phyloP scores from a whole-genome alignment of 1,140 invertebrate genomes.

The Drosophila miranda region DNA sequence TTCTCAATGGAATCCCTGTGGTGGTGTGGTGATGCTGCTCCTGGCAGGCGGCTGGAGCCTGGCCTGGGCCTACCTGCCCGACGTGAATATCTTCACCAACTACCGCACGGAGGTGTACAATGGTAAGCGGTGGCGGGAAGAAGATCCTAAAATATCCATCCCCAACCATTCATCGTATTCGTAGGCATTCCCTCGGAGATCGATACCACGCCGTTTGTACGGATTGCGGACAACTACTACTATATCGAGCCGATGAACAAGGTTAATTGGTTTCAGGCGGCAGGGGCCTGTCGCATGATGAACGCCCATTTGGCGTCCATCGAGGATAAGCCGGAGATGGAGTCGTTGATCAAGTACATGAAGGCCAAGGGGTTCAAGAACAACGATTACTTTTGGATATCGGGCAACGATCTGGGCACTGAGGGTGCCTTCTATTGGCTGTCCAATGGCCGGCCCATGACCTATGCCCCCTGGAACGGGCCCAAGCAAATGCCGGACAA shows the following conservation, averaged over 20 bases:
- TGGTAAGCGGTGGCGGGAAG: conserved; percentile 19
- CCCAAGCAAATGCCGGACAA: conserved; percentile 73
- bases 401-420: conserved; percentile 66
- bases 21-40: conserved; percentile 20
- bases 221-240: conserved; percentile 69
- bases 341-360: conserved; percentile 62
- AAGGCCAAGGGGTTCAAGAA: conserved; percentile 63
- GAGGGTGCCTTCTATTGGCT: conserved; percentile 70
- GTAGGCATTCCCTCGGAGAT: conserved; percentile 63
- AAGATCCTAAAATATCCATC: too few species aligned
- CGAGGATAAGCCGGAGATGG: conserved; percentile 67
- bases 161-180: too few species aligned
- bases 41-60: conserved; percentile 24
- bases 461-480: conserved; percentile 62
- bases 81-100: conserved; percentile 69
- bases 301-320: conserved; percentile 67
- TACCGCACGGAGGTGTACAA: conserved; percentile 69
- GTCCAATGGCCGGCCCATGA: conserved; percentile 60
- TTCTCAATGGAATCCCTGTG: background rate
- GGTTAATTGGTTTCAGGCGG: conserved; percentile 70
- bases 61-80: conserved; percentile 43
- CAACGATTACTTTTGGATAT: conserved; percentile 70
- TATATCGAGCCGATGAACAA: conserved; percentile 67
- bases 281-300: conserved; percentile 67
- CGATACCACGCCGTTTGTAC: conserved; percentile 60